A percentile compares a stretch with the other conserved stretches of the same genome.
These are phyloP conservation scores for Drosophila parabipectinata DNA, from an alignment of 1,140 invertebrate genomes.

Conservation along the genomic window DNA sequence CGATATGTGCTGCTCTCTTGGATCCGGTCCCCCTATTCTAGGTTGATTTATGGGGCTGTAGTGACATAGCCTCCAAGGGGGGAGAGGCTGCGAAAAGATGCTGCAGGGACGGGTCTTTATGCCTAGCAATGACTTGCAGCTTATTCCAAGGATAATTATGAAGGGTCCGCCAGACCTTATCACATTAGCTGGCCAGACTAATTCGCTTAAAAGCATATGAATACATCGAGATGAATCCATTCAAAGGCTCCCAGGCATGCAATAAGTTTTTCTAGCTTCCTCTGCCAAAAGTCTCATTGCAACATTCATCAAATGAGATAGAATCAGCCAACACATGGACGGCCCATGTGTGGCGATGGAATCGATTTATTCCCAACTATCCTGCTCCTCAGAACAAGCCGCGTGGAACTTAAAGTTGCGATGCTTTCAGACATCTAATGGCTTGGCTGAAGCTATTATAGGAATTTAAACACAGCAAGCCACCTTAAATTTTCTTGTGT, in stretches of 20 bases:
- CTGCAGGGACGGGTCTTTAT: background rate
- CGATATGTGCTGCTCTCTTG: slow-evolving; percentile 56
- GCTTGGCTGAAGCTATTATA: background rate
- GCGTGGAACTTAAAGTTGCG: background rate
- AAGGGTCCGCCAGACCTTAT: slow-evolving; percentile 51
- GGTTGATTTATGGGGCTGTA: slow-evolving; percentile 76
- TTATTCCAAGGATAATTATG: slow-evolving; percentile 50
- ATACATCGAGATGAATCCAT: slow-evolving; percentile 41
- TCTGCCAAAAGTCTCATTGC: slow-evolving; percentile 31
- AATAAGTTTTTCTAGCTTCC: slow-evolving; percentile 15
- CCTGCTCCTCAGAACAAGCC: no score
- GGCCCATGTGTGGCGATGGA: background rate
- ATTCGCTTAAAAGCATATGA: slow-evolving; percentile 69
- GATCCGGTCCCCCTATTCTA: slow-evolving; percentile 2
- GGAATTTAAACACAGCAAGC: background rate
- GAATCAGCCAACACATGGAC: slow-evolving; percentile 25
- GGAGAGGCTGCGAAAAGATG: slow-evolving; percentile 5
- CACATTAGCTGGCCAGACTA: slow-evolving; percentile 65
- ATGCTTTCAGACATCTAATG: no score
- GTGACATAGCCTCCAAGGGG: slow-evolving; percentile 16
- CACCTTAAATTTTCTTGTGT: background rate
- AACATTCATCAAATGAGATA: slow-evolving; percentile 53
- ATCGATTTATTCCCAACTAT: slow-evolving; percentile 12
- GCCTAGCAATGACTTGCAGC: slow-evolving; percentile 45
- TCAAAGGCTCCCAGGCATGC: slow-evolving; percentile 47